A percentile compares a stretch with the other conserved stretches of the same genome.
phyloP scores from a whole-genome alignment of 2,888 invertebrate species.

The Formica aserva region DNA sequence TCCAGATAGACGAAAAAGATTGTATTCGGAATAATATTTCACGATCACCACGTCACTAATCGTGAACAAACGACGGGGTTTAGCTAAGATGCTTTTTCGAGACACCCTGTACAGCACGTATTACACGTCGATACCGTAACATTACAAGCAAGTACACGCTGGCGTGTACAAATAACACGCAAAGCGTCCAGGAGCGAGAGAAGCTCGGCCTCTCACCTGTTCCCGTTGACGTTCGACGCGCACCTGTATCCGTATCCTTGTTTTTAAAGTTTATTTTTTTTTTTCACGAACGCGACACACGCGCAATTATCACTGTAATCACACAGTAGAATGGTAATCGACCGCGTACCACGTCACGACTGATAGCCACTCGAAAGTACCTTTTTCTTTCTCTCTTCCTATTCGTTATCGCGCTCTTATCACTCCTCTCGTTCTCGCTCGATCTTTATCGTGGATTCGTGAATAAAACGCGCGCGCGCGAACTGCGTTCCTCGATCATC shows the following conservation, averaged over 20 bases:
- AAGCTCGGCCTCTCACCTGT: constrained; percentile 58
- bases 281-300: background rate
- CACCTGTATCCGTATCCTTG: constrained; percentile 31
- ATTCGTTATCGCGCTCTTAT: constrained; percentile 44
- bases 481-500: background rate
- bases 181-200: background rate
- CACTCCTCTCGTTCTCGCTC: background rate
- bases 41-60: background rate
- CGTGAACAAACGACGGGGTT: background rate
- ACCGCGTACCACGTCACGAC: constrained; percentile 15
- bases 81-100: background rate
- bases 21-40: background rate
- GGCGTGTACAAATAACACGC: constrained; percentile 22
- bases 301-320: background rate
- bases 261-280: background rate
- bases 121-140: constrained; percentile 34
- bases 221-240: constrained; percentile 2
- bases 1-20: background rate
- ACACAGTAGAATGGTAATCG: background rate
- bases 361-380: background rate
- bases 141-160: constrained; percentile 39
- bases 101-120: constrained; percentile 20
- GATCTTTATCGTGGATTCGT: constrained; percentile 33
- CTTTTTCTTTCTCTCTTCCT: constrained; percentile 18
- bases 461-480: background rate